These are phyloP conservation scores for Acanthosepion lycidas DNA, from an alignment of 2,888 invertebrate genomes.

Conservation along the genomic window DNA sequence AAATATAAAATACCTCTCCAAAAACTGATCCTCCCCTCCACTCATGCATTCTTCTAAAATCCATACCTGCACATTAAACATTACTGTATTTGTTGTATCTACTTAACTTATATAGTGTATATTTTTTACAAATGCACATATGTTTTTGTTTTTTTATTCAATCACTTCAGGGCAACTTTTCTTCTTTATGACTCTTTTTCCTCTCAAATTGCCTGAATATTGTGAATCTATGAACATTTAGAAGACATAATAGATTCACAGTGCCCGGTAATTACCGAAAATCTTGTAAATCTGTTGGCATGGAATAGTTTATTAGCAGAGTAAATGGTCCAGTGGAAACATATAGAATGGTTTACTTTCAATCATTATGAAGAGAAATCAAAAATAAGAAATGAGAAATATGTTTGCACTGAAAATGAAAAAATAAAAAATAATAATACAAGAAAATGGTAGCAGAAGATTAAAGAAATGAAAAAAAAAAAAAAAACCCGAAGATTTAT, in stretches of 20 bases:
- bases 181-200: neutral
- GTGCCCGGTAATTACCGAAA: neutral
- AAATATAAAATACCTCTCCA: no score
- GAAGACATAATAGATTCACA: constrained; percentile 10
- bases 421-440: no score
- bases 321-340: neutral
- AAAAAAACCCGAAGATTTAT: no score
- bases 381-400: neutral
- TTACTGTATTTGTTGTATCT: no score
- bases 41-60: no score
- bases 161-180: neutral
- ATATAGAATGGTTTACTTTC: constrained; percentile 33
- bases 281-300: constrained; percentile 10
- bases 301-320: constrained; percentile 33
- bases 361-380: neutral
- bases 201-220: neutral
- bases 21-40: no score
- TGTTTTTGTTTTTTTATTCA: neutral
- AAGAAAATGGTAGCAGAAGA: no score
- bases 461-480: no score
- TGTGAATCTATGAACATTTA: constrained; percentile 21
- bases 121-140: no score
- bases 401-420: no score
- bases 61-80: no score
- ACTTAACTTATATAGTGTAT: no score